Conservation (phyloP, 2,797 vertebrate genomes). For the Lacerta agilis region DNA sequence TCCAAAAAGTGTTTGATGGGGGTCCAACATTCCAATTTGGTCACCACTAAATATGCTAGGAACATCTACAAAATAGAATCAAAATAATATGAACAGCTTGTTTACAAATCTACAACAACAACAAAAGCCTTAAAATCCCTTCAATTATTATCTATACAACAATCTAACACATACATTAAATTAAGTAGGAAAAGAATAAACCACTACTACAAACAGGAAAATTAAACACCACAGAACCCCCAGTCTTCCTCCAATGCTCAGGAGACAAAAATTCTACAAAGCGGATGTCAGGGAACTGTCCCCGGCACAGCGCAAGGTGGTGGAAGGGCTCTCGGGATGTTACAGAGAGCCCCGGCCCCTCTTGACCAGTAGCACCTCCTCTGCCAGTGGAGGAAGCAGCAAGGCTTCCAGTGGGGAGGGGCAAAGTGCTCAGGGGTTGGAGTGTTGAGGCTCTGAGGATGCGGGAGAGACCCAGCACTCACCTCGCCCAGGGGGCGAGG, state of each 20-base stretch:
- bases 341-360: too few species aligned
- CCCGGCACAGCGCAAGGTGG: too few species aligned
- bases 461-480: too few species aligned
- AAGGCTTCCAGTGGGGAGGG: too few species aligned
- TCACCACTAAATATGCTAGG: constrained; percentile 98
- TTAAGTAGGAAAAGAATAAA: not conserved
- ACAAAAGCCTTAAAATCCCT: not conserved
- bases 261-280: not conserved
- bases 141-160: not conserved
- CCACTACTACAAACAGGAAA: not conserved
- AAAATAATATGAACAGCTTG: not conserved
- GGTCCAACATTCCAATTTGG: constrained; percentile 98
- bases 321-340: too few species aligned
- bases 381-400: too few species aligned
- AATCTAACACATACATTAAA: not conserved
- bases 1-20: constrained; percentile 96
- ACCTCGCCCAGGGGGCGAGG: too few species aligned
- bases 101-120: constrained; percentile 13
- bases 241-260: not conserved
- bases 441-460: too few species aligned
- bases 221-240: not conserved
- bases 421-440: too few species aligned
- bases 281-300: too few species aligned
- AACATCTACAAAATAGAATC: constrained; percentile 84
- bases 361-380: too few species aligned